These are phyloP conservation scores for Meloe dianella DNA, from an alignment of 2,888 invertebrate species.

Conservation along the genomic window DNA sequence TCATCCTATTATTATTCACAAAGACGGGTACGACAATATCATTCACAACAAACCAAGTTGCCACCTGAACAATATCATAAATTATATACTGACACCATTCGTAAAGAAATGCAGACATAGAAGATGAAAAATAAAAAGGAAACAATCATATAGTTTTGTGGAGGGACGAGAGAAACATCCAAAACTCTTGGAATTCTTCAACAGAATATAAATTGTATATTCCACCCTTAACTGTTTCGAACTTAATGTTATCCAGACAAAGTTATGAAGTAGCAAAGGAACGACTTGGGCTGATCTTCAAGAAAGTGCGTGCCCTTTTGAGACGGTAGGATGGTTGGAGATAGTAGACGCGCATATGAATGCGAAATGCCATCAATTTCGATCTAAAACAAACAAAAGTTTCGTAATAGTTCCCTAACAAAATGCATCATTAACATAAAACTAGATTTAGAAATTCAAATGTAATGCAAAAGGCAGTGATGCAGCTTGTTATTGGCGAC, in stretches of 20 bases:
- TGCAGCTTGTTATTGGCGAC: not conserved
- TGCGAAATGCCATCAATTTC: not conserved
- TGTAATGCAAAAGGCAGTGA: not conserved
- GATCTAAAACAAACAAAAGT: not conserved
- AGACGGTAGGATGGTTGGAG: not conserved
- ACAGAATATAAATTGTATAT: conserved; percentile 6
- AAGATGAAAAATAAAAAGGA: not conserved
- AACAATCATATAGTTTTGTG: too few relatives aligned
- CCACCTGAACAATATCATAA: conserved; percentile 16
- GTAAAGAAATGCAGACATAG: not conserved
- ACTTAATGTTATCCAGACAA: not conserved
- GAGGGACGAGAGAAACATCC: not conserved
- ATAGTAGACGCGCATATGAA: not conserved
- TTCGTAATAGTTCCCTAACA: not conserved
- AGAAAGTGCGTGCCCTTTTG: not conserved
- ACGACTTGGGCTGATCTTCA: not conserved
- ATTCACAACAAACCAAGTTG: conserved; percentile 8
- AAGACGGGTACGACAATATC: conserved; percentile 10
- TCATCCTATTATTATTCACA: conserved; percentile 10
- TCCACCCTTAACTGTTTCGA: not conserved
- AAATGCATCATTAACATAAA: not conserved
- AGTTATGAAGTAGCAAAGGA: conserved; percentile 1
- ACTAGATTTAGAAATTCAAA: not conserved
- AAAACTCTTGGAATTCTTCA: not conserved
- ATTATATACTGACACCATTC: conserved; percentile 2